These are phyloP conservation scores for Lamprologus callipterus DNA, from an alignment of 2,113 vertebrate genomes.

Conservation along the genomic window DNA sequence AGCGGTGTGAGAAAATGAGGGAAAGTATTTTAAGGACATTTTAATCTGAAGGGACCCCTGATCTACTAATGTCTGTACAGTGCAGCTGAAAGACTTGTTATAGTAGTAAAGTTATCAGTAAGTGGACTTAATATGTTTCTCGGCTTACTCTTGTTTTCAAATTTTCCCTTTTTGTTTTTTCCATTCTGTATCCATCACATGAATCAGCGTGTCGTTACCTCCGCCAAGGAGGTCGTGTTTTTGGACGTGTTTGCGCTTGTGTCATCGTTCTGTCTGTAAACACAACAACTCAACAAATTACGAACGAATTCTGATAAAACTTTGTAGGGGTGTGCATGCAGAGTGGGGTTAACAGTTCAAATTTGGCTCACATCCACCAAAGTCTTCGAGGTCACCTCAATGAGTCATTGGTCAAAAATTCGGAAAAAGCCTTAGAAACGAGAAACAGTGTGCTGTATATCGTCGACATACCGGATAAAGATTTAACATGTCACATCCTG, in stretches of 20 bases:
- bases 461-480: not conserved
- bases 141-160: not conserved
- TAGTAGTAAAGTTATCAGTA: not conserved
- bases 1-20: not conserved
- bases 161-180: not conserved
- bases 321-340: not conserved
- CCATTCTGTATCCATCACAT: rapidly evolving
- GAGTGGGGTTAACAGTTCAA: not conserved
- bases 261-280: not conserved
- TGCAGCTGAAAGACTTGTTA: not conserved
- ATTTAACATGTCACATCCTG: not conserved
- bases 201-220: not conserved
- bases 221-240: not conserved
- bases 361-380: not conserved
- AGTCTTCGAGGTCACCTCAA: not conserved
- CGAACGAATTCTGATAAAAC: not conserved
- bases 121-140: not conserved
- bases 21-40: not conserved
- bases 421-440: not conserved
- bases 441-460: not conserved
- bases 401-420: not conserved
- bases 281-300: not conserved
- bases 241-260: rapidly evolving
- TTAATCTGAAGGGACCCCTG: not conserved
- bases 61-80: not conserved